Evolutionary conservation across 1,140 invertebrate species (phyloP), one percentile per base, ranked within the genome.

Genomic region (Trichomalopsis sarcophagae): DNA sequence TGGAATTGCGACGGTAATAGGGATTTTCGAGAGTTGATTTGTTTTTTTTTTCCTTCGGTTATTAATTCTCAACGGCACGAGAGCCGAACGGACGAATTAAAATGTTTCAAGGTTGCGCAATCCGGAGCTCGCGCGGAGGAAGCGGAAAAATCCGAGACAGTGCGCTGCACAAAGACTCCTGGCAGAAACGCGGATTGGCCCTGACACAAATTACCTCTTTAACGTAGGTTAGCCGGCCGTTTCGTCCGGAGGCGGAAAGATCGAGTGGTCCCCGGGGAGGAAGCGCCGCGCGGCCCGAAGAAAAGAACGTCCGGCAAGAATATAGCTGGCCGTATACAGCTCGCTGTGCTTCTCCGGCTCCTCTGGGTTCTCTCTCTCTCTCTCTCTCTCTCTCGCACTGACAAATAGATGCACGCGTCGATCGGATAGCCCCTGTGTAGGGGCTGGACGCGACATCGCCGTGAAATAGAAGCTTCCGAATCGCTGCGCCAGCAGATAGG

Each of bases 191-290:
- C 81, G 79, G 83, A 89, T 90, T 84, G 87, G 84, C 84, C 78
- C 68, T 84, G 88, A 89, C 88, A 88, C 87, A 91, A 90, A 91
- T 90, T 89, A 90, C 89, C 88, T 91, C 89, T 90, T 91, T 91
- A 90, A 89, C 90, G 87, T 83, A 87, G 88, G 88, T 88, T 86
- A 88, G 87, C 84, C 75, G 89, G 50, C 66, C 69, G 27, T n/a
- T 27, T 23, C 77, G 76, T 71, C 73, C 86, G 87, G 86, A 76
- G 82, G 76, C 76, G 87, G 83, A 89, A 88, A 91, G 90, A 91
- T 90, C 87, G 89, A 91, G 87, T 87, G 89, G 89, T 84, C 90
- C 89, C 90, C n/a, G 17, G 87, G 82, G 88, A 86, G 84, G 73
- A 80, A 84, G 86, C 73, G 82, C 81, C 82, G 27, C 27, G 27